Conservation (phyloP, 2,113 vertebrate species). For the Rhodinocichla rosea region DNA sequence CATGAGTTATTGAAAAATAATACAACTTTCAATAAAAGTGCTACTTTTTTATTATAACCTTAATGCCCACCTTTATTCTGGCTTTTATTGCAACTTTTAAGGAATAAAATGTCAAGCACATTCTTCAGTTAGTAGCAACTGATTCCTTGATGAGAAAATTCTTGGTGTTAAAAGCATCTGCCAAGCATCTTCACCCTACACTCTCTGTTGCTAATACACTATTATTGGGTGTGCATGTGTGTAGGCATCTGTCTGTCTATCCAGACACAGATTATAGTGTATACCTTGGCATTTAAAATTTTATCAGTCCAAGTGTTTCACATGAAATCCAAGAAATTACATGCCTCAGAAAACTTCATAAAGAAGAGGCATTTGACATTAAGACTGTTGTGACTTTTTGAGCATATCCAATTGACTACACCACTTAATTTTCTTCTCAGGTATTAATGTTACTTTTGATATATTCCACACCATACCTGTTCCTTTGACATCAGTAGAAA, state of each 20-base stretch:
- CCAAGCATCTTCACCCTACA: background rate
- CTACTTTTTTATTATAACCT: background rate
- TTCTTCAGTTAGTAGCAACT: background rate
- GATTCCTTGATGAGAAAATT: background rate
- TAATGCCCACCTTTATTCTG: background rate
- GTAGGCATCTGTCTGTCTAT: background rate
- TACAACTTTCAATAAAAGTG: background rate
- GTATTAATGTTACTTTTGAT: background rate
- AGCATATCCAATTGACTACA: background rate
- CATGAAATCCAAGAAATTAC: background rate
- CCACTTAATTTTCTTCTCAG: background rate
- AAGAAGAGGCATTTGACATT: background rate
- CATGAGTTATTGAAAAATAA: background rate
- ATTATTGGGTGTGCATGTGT: background rate
- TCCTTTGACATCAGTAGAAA: background rate
- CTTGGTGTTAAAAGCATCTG: background rate
- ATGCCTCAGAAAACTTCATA: background rate
- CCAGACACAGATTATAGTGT: background rate
- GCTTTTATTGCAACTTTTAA: background rate
- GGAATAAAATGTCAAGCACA: background rate
- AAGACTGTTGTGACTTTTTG: background rate
- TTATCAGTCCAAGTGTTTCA: background rate
- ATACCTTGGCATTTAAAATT: background rate
- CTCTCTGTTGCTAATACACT: background rate
- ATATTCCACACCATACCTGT: background rate